Conservation (phyloP, 2,797 vertebrate species). For the Phoxinus dragarum region DNA sequence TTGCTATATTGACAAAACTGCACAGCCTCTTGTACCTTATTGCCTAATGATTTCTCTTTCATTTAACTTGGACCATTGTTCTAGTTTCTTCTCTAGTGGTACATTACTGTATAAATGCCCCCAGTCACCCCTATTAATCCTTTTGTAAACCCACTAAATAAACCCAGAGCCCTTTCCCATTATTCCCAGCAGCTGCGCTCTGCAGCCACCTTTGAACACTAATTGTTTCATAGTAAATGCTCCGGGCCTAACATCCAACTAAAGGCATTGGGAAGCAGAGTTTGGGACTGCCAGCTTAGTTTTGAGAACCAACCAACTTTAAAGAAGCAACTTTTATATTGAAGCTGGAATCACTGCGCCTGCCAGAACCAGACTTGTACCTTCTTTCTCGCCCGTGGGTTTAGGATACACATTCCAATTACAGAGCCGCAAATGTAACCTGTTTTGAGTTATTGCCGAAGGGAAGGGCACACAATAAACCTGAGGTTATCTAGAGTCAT, state of each 20-base stretch:
- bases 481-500: neutral
- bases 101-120: neutral
- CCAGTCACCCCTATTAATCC: neutral
- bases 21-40: neutral
- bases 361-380: neutral
- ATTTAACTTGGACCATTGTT: neutral
- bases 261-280: neutral
- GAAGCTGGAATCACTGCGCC: neutral
- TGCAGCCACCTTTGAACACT: neutral
- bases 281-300: neutral
- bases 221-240: slow-evolving; percentile 1
- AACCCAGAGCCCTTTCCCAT: neutral
- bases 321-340: neutral
- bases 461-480: neutral
- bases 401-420: neutral
- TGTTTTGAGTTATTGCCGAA: neutral
- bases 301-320: neutral
- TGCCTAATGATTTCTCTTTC: neutral
- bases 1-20: neutral
- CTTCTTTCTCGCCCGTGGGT: neutral
- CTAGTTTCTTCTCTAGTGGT: neutral
- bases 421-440: neutral
- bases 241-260: neutral
- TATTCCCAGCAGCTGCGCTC: neutral
- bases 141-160: slow-evolving; percentile 9